Conservation (phyloP, 2,888 invertebrate genomes). For the Scelioninae gen. 1 region DNA sequence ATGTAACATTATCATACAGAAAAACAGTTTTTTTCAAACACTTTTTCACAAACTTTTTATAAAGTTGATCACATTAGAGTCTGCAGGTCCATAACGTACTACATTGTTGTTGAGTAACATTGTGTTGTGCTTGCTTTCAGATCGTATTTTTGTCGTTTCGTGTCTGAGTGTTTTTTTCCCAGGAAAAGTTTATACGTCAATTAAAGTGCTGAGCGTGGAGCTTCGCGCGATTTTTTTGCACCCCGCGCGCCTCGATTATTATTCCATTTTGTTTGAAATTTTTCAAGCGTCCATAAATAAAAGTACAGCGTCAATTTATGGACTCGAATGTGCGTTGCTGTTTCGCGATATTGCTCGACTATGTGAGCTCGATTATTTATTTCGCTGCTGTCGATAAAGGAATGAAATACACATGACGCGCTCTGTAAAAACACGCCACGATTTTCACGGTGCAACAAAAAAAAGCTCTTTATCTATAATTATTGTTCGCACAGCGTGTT, state of each 20-base stretch:
- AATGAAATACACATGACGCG: constrained; percentile 54
- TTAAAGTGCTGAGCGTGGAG: constrained; percentile 34
- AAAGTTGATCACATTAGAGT: no score
- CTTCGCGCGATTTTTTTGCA: constrained; percentile 3
- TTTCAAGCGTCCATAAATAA: constrained; percentile 52
- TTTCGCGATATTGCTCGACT: constrained; percentile 47
- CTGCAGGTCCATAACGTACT: no score
- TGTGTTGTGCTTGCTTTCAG: no score
- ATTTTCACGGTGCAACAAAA: constrained; percentile 26
- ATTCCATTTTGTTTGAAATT: constrained; percentile 53
- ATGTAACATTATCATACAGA: no score
- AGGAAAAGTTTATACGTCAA: constrained; percentile 59
- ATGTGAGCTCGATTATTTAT: constrained; percentile 45
- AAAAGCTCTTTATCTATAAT: constrained; percentile 47
- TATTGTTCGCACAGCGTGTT: constrained; percentile 35
- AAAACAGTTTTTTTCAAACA: no score
- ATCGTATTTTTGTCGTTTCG: no score
- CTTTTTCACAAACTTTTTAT: no score
- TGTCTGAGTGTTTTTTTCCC: no score
- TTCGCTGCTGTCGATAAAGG: constrained; percentile 49
- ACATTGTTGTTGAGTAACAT: no score
- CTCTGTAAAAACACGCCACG: constrained; percentile 23
- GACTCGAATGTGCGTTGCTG: constrained; percentile 17
- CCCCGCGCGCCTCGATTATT: constrained; percentile 15
- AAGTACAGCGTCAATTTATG: constrained; percentile 47